Evolutionary conservation across 2,113 vertebrate species (phyloP).

Genomic region (Bambusicola thoracicus): DNA sequence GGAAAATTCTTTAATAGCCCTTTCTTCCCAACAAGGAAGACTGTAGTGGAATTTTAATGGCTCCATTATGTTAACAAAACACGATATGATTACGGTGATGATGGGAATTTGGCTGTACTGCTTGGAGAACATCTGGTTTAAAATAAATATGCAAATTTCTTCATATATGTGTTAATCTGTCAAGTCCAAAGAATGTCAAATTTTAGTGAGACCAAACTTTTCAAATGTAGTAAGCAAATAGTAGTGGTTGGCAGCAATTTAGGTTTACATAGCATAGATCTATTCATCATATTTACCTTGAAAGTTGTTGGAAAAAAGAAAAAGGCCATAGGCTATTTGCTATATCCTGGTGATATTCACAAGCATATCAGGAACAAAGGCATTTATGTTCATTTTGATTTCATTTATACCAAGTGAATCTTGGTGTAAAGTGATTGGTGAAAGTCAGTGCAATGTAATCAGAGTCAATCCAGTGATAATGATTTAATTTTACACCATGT

Average conservation of each 20-base stretch:
- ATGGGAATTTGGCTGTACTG: slow-evolving; percentile 55
- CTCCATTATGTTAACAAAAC: slow-evolving; percentile 55
- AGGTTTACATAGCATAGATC: background rate
- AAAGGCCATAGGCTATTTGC: background rate
- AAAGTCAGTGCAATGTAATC: background rate
- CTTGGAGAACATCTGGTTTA: slow-evolving; percentile 60
- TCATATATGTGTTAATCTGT: slow-evolving; percentile 70
- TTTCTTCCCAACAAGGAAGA: slow-evolving; percentile 18
- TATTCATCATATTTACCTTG: background rate
- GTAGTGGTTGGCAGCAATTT: background rate
- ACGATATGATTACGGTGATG: slow-evolving; percentile 16
- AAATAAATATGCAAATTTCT: slow-evolving; percentile 71
- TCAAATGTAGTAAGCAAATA: background rate
- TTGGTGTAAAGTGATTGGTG: background rate
- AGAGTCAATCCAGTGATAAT: background rate
- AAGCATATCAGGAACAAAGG: background rate
- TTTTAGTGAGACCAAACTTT: slow-evolving; percentile 5
- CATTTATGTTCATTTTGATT: background rate
- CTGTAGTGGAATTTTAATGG: slow-evolving; percentile 46
- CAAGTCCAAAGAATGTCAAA: slow-evolving; percentile 57
- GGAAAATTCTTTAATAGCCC: slow-evolving; percentile 8
- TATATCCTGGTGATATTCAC: background rate
- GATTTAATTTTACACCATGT: background rate
- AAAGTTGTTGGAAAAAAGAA: background rate
- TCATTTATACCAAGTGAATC: background rate